phyloP scores from a whole-genome alignment of 2,888 invertebrate genomes.

The Aleiodes alternator region DNA sequence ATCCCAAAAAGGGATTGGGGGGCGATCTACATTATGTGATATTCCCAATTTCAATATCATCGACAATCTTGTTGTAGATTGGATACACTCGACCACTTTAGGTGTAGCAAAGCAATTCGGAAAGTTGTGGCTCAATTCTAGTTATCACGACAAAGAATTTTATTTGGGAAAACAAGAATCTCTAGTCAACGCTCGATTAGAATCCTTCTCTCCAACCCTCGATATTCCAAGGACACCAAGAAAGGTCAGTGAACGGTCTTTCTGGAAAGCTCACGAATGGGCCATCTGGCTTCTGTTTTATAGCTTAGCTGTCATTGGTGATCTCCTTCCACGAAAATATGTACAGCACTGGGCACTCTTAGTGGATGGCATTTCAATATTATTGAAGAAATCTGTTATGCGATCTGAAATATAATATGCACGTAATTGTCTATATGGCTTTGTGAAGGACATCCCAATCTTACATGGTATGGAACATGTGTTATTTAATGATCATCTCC shows the following conservation, averaged over 20 bases:
- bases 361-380: conserved; percentile 37
- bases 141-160: not conserved
- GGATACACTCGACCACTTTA: not conserved
- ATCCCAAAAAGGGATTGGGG: not conserved
- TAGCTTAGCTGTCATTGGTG: not conserved
- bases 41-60: conserved; percentile 29
- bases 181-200: not conserved
- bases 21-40: not conserved
- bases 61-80: not conserved
- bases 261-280: conserved; percentile 29
- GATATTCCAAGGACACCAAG: conserved; percentile 44
- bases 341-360: conserved; percentile 41
- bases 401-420: conserved; percentile 39
- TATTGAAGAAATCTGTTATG: conserved; percentile 21
- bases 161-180: not conserved
- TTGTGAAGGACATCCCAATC: not conserved
- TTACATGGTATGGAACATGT: conserved; percentile 31
- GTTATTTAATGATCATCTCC: conserved; percentile 39
- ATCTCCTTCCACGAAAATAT: conserved; percentile 19
- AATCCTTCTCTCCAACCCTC: conserved; percentile 29
- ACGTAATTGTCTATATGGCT: not conserved
- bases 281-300: not conserved
- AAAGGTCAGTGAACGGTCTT: not conserved
- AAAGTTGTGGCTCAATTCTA: not conserved
- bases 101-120: not conserved